A percentile compares a stretch with the other conserved stretches of the same genome.
phyloP scores from a whole-genome alignment of 2,888 invertebrate species.

The Blomia tropicalis region DNA sequence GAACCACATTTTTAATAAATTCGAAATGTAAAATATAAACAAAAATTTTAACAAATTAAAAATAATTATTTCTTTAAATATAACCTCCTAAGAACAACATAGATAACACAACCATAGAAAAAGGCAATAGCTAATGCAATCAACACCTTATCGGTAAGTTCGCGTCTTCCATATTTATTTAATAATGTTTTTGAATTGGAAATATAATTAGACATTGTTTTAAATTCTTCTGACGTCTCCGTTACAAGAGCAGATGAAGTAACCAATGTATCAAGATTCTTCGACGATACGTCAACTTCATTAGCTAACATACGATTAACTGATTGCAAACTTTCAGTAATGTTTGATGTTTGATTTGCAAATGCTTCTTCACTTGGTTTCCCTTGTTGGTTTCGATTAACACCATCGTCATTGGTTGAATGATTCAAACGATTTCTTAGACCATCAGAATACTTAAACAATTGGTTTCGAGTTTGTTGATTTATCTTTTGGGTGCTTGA shows the following conservation, averaged over 20 bases:
- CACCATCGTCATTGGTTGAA: neutral
- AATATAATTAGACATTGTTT: conserved; percentile 68
- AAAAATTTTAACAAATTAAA: too few relatives aligned
- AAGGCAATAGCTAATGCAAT: conserved; percentile 70
- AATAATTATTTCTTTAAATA: conserved; percentile 18
- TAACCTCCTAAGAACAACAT: conserved; percentile 21
- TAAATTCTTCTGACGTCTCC: conserved; percentile 62
- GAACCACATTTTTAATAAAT: neutral
- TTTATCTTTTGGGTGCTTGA: conserved; percentile 25
- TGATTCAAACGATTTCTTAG: neutral
- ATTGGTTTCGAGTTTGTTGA: conserved; percentile 26
- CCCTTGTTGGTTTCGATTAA: too few relatives aligned
- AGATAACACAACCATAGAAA: conserved; percentile 54
- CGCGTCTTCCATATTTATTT: conserved; percentile 80
- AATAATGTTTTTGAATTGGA: conserved; percentile 74
- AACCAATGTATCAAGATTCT: conserved; percentile 57
- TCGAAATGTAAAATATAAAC: neutral
- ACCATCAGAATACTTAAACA: conserved; percentile 20
- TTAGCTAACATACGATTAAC: conserved; percentile 71
- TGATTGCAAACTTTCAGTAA: conserved; percentile 51
- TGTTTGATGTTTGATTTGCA: conserved; percentile 17
- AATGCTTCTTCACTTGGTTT: neutral
- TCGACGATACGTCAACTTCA: conserved; percentile 68
- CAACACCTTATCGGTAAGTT: conserved; percentile 84
- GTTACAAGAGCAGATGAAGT: conserved; percentile 40